Percentiles rank a stretch among this genome's conserved stretches.
These are phyloP conservation scores for Drosophila subpulchrella DNA, from an alignment of 1,140 invertebrate genomes.

Conservation along the genomic window DNA sequence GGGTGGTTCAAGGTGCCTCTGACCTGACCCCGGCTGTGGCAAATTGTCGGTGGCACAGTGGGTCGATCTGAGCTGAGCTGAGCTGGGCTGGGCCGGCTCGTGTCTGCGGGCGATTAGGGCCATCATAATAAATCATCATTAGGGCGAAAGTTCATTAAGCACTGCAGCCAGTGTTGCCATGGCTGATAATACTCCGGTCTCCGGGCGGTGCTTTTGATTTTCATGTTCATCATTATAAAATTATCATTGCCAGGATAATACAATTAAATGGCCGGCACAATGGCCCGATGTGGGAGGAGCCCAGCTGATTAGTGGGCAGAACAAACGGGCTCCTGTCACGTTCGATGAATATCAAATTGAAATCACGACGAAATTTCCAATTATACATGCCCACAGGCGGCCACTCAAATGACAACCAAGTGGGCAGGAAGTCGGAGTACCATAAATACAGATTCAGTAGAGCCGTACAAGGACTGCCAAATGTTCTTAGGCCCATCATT, in stretches of 20 bases:
- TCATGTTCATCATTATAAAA: slow-evolving; percentile 56
- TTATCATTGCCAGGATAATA: slow-evolving; percentile 61
- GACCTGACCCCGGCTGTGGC: slow-evolving; percentile 21
- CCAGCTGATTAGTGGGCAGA: slow-evolving; percentile 21
- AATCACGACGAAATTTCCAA: slow-evolving; percentile 62
- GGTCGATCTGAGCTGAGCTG: background rate
- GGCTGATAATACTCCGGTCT: slow-evolving; percentile 39
- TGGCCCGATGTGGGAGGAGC: slow-evolving; percentile 23
- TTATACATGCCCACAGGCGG: slow-evolving; percentile 59
- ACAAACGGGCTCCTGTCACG: slow-evolving; percentile 59
- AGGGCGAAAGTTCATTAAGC: slow-evolving; percentile 64
- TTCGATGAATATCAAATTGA: slow-evolving; percentile 63
- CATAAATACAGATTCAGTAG: background rate
- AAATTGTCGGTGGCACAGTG: slow-evolving; percentile 52
- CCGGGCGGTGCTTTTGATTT: slow-evolving; percentile 54
- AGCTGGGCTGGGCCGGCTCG: slow-evolving; percentile 15
- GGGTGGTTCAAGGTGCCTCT: slow-evolving; percentile 8
- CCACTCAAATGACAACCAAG: slow-evolving; percentile 30
- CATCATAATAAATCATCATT: slow-evolving; percentile 79
- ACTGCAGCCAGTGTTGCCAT: slow-evolving; percentile 31
- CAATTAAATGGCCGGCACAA: slow-evolving; percentile 61
- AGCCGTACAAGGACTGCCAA: background rate
- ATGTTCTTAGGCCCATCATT: background rate
- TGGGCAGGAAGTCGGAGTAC: background rate
- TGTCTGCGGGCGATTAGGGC: slow-evolving; percentile 62